These are phyloP conservation scores for Urocynchramus pylzowi DNA, from an alignment of 2,113 vertebrate genomes.

Conservation along the genomic window DNA sequence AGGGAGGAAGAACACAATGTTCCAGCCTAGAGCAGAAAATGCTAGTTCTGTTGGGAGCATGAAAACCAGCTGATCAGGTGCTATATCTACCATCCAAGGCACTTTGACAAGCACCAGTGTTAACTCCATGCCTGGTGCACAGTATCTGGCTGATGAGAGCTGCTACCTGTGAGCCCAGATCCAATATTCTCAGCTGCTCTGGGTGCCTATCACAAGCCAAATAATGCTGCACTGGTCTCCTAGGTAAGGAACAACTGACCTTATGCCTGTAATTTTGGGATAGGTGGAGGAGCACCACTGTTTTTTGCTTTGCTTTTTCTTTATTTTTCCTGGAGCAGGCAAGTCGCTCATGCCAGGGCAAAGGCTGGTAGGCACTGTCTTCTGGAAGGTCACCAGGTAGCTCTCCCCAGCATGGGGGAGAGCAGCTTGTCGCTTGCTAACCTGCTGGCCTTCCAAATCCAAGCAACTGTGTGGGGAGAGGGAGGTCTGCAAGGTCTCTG, in stretches of 20 bases:
- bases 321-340: not conserved
- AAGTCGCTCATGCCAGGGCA: not conserved
- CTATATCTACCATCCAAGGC: not conserved
- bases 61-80: not conserved
- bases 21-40: not conserved
- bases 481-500: slow-evolving; percentile 3
- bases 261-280: not conserved
- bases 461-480: not conserved
- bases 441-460: not conserved
- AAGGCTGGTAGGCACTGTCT: not conserved
- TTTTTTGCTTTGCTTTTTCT: not conserved
- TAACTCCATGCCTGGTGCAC: not conserved
- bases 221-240: not conserved
- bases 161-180: not conserved
- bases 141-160: not conserved
- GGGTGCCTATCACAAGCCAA: not conserved
- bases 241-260: not conserved
- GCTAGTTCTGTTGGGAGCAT: not conserved
- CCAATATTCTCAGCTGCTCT: not conserved
- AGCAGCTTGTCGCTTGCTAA: not conserved
- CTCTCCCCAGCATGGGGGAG: not conserved
- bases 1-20: not conserved
- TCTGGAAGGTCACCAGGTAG: slow-evolving; percentile 47
- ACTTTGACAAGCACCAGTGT: not conserved
- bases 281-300: not conserved